Conservation (phyloP, 2,797 vertebrate genomes). For the Vultur gryphus region DNA sequence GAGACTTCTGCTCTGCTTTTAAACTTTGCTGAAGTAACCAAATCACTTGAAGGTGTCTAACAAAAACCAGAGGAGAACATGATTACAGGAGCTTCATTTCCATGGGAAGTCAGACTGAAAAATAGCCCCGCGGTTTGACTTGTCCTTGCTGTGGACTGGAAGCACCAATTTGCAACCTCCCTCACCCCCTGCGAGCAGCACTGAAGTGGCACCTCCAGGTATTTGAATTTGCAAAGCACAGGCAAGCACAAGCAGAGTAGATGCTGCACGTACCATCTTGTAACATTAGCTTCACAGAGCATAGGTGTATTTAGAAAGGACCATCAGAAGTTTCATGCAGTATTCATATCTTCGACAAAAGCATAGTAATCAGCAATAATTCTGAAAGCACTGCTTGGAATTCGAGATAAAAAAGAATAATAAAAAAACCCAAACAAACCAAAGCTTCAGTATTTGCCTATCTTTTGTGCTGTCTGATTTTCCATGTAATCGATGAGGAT, state of each 20-base stretch:
- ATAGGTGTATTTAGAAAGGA: background rate
- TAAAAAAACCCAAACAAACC: background rate
- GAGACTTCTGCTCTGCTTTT: background rate
- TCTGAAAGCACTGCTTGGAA: background rate
- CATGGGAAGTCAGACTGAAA: background rate
- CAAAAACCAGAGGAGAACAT: background rate
- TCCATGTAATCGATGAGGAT: background rate
- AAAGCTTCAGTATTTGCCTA: background rate
- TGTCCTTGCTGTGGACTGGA: background rate
- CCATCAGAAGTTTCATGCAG: background rate
- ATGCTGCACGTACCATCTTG: fast-evolving
- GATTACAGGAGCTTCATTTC: background rate
- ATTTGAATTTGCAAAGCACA: background rate
- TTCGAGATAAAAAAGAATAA: background rate
- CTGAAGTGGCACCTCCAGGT: background rate
- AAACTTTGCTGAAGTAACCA: background rate
- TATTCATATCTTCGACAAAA: background rate
- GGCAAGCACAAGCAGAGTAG: background rate
- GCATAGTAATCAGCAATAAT: background rate
- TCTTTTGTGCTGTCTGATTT: background rate
- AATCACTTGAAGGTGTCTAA: background rate
- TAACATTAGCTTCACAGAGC: background rate
- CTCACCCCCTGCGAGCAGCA: background rate
- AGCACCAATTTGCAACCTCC: background rate
- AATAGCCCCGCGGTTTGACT: fast-evolving